These are phyloP conservation scores for Passer montanus DNA, from an alignment of 2,113 vertebrate species.

Conservation along the genomic window DNA sequence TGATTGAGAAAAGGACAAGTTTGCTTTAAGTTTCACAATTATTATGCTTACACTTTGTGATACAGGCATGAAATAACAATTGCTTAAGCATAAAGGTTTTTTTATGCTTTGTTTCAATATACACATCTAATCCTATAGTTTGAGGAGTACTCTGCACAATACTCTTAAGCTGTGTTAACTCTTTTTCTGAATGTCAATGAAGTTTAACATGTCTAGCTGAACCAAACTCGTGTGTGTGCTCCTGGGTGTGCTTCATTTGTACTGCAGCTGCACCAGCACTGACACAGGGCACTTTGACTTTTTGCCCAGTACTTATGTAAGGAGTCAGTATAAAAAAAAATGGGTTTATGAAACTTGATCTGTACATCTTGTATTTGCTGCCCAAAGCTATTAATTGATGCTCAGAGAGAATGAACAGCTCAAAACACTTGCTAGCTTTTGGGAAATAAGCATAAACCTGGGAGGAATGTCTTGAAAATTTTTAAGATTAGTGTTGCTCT, in stretches of 20 bases:
- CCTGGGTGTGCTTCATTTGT: background rate
- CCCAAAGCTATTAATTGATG: background rate
- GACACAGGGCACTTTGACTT: conserved; percentile 36
- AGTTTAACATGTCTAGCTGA: fast-evolving
- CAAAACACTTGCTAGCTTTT: background rate
- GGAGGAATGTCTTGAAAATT: background rate
- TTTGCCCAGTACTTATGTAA: conserved; percentile 42
- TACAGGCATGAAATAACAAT: background rate
- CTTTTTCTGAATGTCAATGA: background rate
- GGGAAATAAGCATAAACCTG: background rate
- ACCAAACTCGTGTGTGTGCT: background rate
- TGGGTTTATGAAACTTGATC: conserved; percentile 8
- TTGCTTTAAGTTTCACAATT: background rate
- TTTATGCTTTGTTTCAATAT: background rate
- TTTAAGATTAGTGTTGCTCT: background rate
- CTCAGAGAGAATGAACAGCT: background rate
- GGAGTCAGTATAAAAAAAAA: background rate
- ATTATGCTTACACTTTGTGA: background rate
- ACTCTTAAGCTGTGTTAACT: background rate
- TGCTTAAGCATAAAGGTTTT: background rate
- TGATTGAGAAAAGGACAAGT: background rate
- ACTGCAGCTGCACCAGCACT: background rate
- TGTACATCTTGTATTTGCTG: conserved; percentile 30
- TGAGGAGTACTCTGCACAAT: background rate
- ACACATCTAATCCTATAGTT: background rate